Percentiles rank a stretch among this genome's conserved stretches.
Conservation (phyloP, 2,888 invertebrate species). For the Ichneumon xanthorius region DNA sequence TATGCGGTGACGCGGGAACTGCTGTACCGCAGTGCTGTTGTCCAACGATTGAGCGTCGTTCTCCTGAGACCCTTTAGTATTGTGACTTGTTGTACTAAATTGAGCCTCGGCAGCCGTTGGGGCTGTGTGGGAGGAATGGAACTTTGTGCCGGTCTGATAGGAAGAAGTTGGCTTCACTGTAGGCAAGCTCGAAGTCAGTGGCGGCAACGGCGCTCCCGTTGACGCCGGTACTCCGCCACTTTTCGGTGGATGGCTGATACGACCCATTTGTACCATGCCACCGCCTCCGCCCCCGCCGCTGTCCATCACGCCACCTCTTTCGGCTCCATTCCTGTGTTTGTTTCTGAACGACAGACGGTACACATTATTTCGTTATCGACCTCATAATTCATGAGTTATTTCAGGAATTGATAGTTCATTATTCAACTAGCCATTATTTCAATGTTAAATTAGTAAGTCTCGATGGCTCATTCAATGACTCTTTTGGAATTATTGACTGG, state of each 20-base stretch:
- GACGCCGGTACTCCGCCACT: conserved; percentile 67
- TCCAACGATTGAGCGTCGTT: conserved; percentile 78
- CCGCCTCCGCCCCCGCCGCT: conserved; percentile 64
- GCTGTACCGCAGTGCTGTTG: conserved; percentile 69
- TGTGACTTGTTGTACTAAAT: conserved; percentile 65
- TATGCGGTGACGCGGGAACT: conserved; percentile 82
- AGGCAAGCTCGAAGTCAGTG: conserved; percentile 80
- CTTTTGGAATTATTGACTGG: neutral
- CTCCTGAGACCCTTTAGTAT: conserved; percentile 75
- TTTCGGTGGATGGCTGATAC: conserved; percentile 79
- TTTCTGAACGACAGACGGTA: conserved; percentile 74
- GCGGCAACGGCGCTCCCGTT: conserved; percentile 73
- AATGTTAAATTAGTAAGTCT: neutral
- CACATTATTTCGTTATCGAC: neutral
- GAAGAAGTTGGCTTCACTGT: conserved; percentile 81
- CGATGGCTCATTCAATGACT: neutral
- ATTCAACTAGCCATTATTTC: neutral
- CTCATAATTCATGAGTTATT: neutral
- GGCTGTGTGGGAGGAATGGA: conserved; percentile 81
- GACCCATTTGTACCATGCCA: conserved; percentile 80
- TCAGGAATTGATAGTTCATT: neutral
- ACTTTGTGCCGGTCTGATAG: conserved; percentile 83
- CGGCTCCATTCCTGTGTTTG: conserved; percentile 82
- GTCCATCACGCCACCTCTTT: conserved; percentile 76
- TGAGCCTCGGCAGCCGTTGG: conserved; percentile 64